Evolutionary conservation across 1,140 invertebrate genomes (phyloP).

Genomic region (Manduca sexta): DNA sequence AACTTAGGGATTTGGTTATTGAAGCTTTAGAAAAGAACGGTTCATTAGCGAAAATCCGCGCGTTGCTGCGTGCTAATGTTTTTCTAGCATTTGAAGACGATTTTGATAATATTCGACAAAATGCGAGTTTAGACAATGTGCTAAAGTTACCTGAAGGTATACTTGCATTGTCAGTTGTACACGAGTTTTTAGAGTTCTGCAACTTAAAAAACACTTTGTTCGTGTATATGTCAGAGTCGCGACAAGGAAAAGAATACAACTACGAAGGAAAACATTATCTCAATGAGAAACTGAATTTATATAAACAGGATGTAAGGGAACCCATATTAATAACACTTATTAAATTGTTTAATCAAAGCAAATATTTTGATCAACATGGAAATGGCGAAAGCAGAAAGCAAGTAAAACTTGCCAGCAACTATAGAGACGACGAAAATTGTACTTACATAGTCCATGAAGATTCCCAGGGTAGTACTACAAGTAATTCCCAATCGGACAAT

Average conservation of each 20-base stretch:
- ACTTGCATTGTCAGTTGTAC: constrained; percentile 55
- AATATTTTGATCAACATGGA: constrained; percentile 20
- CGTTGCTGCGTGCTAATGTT: constrained; percentile 65
- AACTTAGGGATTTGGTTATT: constrained; percentile 66
- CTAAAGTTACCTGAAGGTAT: constrained; percentile 61
- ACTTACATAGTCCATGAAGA: constrained; percentile 65
- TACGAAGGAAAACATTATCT: constrained; percentile 49
- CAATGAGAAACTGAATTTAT: constrained; percentile 43
- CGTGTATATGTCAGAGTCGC: constrained; percentile 67
- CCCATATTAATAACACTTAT: constrained; percentile 52
- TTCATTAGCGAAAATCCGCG: constrained; percentile 68
- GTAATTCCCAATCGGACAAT: constrained; percentile 56
- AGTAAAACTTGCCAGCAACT: constrained; percentile 26
- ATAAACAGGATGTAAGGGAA: constrained; percentile 40
- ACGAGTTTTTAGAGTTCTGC: constrained; percentile 70
- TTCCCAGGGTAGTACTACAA: constrained; percentile 41
- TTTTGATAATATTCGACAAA: constrained; percentile 58
- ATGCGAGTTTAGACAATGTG: constrained; percentile 55
- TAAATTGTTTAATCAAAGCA: constrained; percentile 39
- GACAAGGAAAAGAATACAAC: constrained; percentile 59
- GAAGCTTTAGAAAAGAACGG: constrained; percentile 71
- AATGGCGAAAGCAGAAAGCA: constrained; percentile 14
- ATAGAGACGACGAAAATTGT: constrained; percentile 51
- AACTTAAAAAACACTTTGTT: constrained; percentile 68
- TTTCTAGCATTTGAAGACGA: constrained; percentile 70